Base-by-base conservation (phyloP, 2,113 vertebrate genomes). In the Ictidomys tridecemlineatus region DNA sequence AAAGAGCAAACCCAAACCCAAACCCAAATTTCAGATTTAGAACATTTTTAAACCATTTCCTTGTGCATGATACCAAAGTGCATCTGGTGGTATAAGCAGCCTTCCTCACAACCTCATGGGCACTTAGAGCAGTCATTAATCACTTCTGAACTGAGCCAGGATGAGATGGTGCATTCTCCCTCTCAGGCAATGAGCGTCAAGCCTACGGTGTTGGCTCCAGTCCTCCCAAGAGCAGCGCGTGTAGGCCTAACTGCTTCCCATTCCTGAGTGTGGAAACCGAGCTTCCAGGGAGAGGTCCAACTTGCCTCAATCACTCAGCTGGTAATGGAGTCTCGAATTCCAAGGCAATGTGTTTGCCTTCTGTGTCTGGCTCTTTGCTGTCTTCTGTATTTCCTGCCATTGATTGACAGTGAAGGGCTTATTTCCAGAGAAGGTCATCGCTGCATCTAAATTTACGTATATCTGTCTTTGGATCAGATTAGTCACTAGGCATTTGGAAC, bases 221-320 rank as follows among this genome's bases (percentile, higher is more conserved):
- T 58, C 18, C 14, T 58, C 37, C 16, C 1, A 10, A 13, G 1
- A 37, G 17, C 6, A 17, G 2, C 39, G 3, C 2, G 1, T 8
- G 2, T n/a, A 73, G n/a, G 1, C 70, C 51, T 74, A 73, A 34
- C 1, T 63, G 42, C 12, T 8, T 85, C 17, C 42, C 51, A 16
- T 28, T n/a, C 26, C 34, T 58, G 24, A 53, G 17, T 26, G 61
- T 32, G 20, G 86, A 84, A 90, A 24, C 28, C 8, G 20, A 79
- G 16, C 26, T 70, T 76, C 34, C 53, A 56, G 53, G 42, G 53
- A 53, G 53, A 32, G 84, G 72, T 58, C 10, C 24, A 34, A 48
- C 34, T 22, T 72, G 22, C 30, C 45, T 58, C 26, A 53, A n/a
- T 14, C 65, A 90, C 37, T 79, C 20, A 73, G 14, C 16, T 72